These are phyloP conservation scores for Himalopsyche phryganea DNA, from an alignment of 1,140 invertebrate genomes.

Conservation along the genomic window DNA sequence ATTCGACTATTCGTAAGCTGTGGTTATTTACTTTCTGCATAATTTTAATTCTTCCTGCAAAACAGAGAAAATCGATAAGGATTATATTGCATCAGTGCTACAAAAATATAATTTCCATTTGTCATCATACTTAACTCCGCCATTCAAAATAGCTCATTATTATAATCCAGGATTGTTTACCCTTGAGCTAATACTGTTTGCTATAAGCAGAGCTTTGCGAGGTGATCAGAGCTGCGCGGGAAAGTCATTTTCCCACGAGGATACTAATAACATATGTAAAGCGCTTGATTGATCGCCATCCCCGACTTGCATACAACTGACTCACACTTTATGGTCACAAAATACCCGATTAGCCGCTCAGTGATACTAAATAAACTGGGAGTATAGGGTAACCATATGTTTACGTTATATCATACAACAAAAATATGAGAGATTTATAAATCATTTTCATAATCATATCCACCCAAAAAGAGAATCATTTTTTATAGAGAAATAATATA, in stretches of 20 bases:
- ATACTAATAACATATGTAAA: conserved; percentile 32
- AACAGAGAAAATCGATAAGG: background rate
- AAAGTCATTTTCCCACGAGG: conserved; percentile 30
- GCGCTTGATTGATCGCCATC: conserved; percentile 27
- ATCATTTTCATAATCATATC: background rate
- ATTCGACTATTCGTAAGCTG: too few relatives aligned
- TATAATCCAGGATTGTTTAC: conserved; percentile 19
- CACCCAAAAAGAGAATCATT: too few relatives aligned
- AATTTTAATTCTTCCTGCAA: too few relatives aligned
- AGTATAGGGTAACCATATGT: background rate
- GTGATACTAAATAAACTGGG: conserved; percentile 21
- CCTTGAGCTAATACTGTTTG: conserved; percentile 8
- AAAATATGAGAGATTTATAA: background rate
- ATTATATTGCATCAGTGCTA: background rate
- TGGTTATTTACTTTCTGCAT: too few relatives aligned
- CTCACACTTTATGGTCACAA: conserved; percentile 28
- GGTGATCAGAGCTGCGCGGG: background rate
- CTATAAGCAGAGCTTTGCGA: background rate
- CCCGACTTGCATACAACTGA: background rate
- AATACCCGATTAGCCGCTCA: conserved; percentile 23
- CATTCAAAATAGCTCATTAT: conserved; percentile 19
- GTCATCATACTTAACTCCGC: conserved; percentile 6
- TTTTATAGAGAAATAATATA: too few relatives aligned
- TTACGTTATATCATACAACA: background rate
- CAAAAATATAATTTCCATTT: conserved; percentile 11